phyloP scores from a whole-genome alignment of 2,113 vertebrate species.

The Heloderma charlesbogerti region DNA sequence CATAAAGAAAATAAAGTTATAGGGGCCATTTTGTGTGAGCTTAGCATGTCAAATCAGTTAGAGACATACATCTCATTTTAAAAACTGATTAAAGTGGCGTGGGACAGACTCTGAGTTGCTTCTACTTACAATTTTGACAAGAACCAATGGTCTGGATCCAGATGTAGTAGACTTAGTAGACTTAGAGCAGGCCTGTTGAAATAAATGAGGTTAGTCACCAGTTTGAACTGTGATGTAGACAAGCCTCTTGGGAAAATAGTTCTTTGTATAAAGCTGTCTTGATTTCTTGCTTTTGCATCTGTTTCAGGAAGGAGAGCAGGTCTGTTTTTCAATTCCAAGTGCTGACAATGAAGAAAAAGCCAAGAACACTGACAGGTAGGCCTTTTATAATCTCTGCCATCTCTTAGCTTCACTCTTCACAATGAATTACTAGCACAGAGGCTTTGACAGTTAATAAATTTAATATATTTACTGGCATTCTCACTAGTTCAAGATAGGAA shows the following conservation, averaged over 20 bases:
- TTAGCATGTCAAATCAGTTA: neutral
- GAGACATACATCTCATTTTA: neutral
- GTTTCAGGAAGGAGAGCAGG: slow-evolving; percentile 13
- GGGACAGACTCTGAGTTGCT: neutral
- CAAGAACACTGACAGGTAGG: neutral
- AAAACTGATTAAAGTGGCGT: neutral
- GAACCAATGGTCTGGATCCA: neutral
- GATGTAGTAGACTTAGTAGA: neutral
- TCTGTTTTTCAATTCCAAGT: slow-evolving; percentile 2
- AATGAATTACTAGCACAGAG: neutral
- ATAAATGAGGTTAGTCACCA: too few species aligned
- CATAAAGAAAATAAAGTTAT: neutral
- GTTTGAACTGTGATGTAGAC: neutral
- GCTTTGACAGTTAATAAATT: neutral
- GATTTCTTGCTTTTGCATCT: neutral
- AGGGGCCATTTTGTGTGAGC: neutral
- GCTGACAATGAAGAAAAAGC: slow-evolving; percentile 1
- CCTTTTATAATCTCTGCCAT: neutral
- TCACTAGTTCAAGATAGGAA: neutral
- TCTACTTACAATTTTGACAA: neutral
- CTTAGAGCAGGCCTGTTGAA: too few species aligned
- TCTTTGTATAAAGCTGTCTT: neutral
- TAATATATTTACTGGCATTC: neutral
- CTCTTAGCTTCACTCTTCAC: neutral
- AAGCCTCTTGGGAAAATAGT: neutral